phyloP scores from a whole-genome alignment of 2,113 vertebrate genomes.

The Mustela lutreola region DNA sequence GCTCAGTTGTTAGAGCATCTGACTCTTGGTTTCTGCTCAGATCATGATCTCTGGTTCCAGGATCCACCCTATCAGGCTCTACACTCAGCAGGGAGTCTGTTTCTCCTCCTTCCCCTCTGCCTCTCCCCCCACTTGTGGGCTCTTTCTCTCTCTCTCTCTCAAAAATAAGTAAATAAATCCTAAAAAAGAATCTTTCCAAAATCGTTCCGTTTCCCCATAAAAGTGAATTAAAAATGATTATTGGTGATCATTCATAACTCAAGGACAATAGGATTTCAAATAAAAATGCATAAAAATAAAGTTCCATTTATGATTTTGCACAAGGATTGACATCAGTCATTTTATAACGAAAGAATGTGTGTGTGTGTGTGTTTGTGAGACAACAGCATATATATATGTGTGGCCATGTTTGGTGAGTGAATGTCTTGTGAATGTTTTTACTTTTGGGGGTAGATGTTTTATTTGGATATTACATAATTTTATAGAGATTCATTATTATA shows the following conservation, averaged over 20 bases:
- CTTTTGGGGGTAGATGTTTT: background rate
- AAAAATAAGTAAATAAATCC: background rate
- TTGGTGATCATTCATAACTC: background rate
- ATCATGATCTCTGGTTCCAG: background rate
- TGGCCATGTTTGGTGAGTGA: background rate
- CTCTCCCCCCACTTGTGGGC: background rate
- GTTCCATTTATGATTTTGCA: background rate
- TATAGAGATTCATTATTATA: background rate
- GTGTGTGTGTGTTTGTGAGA: background rate
- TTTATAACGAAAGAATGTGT: background rate
- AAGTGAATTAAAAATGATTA: background rate
- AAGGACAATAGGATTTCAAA: background rate
- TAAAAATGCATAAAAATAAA: background rate
- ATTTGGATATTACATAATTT: background rate
- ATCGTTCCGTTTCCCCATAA: background rate
- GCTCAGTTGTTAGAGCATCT: background rate
- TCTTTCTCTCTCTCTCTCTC: background rate
- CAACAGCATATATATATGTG: background rate
- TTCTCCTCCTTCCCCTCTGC: background rate
- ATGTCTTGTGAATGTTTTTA: slow-evolving; percentile 19
- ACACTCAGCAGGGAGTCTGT: background rate
- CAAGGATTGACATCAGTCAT: background rate
- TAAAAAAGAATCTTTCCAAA: background rate
- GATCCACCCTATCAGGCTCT: background rate
- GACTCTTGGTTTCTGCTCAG: background rate